Percentiles rank a stretch among this genome's conserved stretches.
phyloP scores from a whole-genome alignment of 1,140 invertebrate genomes.

The Brachionus paranguensis region DNA sequence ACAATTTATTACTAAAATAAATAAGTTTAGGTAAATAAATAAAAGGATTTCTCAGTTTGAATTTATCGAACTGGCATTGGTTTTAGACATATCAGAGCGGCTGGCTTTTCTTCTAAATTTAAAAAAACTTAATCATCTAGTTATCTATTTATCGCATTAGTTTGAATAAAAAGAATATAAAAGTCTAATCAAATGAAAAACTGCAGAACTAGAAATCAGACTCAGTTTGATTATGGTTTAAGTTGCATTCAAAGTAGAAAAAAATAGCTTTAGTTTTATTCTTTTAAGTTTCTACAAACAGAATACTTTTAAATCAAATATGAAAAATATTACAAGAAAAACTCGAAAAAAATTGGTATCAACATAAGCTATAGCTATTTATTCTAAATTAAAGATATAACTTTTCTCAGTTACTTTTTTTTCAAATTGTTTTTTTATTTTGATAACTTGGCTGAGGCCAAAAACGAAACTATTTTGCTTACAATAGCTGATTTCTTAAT shows the following conservation, averaged over 20 bases:
- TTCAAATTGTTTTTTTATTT: not conserved
- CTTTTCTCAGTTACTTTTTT: constrained; percentile 7
- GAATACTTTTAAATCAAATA: constrained; percentile 26
- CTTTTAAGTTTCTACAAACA: constrained; percentile 9
- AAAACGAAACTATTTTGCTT: not conserved
- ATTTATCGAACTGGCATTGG: not conserved
- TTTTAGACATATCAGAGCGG: not conserved
- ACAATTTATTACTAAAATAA: not conserved
- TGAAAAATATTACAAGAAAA: not conserved
- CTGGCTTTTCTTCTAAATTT: not conserved
- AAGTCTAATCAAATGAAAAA: not conserved
- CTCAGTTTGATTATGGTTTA: not conserved
- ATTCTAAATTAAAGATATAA: constrained; percentile 35
- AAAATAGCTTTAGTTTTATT: not conserved
- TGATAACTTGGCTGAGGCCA: constrained; percentile 7
- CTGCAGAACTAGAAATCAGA: constrained; percentile 30
- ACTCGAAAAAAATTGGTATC: constrained; percentile 1
- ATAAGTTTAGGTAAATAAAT: not conserved
- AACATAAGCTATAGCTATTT: constrained; percentile 32
- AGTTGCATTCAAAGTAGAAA: not conserved
- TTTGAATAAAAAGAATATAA: not conserved
- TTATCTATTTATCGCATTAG: constrained; percentile 20
- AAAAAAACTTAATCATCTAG: not conserved
- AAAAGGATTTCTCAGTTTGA: not conserved
- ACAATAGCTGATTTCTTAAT: constrained; percentile 29